Evolutionary conservation across 2,888 invertebrate species (phyloP).

Genomic region (Dioctria rufipes): DNA sequence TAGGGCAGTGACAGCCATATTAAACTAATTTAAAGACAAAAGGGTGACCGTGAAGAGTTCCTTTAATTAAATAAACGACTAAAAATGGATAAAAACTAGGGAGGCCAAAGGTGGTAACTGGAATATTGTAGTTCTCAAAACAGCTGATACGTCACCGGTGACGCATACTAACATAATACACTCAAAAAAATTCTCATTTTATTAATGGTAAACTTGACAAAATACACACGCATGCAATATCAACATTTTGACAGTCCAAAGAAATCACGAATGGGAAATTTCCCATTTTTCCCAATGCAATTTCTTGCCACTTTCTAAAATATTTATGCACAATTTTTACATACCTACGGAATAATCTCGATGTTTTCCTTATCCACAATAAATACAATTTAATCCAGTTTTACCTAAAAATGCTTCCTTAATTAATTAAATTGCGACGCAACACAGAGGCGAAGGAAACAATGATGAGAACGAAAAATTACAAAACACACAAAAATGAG

Average conservation of each 20-base stretch:
- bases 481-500: conserved; percentile 51
- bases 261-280: conserved; percentile 36
- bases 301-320: conserved; percentile 29
- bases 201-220: conserved; percentile 11
- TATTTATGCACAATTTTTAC: not conserved
- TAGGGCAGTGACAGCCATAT: not conserved
- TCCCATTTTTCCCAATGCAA: conserved; percentile 12
- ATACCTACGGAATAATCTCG: conserved; percentile 12
- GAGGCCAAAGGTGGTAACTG: conserved; percentile 42
- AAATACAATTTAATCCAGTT: not conserved
- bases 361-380: not conserved
- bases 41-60: conserved; percentile 38
- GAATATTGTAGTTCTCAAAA: conserved; percentile 49
- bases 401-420: not conserved
- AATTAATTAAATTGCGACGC: conserved; percentile 44
- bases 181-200: conserved; percentile 29
- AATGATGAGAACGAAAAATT: conserved; percentile 46
- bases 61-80: conserved; percentile 33
- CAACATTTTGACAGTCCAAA: conserved; percentile 29
- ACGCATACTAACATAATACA: conserved; percentile 60
- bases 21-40: not conserved
- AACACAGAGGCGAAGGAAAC: conserved; percentile 38
- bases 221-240: not conserved
- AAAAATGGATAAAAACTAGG: conserved; percentile 26
- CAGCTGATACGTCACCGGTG: conserved; percentile 64